Conservation (phyloP, 2,888 invertebrate species). For the Hyles lineata region DNA sequence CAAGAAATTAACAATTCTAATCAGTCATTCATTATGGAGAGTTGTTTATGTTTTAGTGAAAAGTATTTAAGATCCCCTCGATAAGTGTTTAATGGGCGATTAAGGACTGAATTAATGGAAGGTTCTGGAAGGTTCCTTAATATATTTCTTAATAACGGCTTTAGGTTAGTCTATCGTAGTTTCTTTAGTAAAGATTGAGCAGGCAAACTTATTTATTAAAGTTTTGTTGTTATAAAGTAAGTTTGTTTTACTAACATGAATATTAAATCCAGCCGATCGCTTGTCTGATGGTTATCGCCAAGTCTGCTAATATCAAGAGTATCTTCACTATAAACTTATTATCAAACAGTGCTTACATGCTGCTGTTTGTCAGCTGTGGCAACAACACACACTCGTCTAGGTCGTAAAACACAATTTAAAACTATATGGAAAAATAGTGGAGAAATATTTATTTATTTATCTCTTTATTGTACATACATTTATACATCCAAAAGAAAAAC, state of each 20-base stretch:
- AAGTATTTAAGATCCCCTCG: constrained; percentile 25
- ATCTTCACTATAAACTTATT: too few species aligned
- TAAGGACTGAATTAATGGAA: constrained; percentile 12
- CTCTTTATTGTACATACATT: too few species aligned
- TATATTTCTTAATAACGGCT: neutral
- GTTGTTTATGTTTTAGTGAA: constrained; percentile 1
- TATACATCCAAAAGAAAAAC: too few species aligned
- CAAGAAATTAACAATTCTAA: neutral
- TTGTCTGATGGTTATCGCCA: too few species aligned
- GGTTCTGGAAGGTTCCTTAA: constrained; percentile 4
- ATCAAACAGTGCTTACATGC: too few species aligned
- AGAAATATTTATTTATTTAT: too few species aligned
- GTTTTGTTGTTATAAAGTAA: neutral
- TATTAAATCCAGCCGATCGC: too few species aligned
- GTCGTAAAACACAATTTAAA: too few species aligned
- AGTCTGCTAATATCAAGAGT: too few species aligned
- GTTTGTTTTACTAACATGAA: neutral
- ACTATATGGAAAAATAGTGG: too few species aligned
- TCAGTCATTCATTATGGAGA: neutral
- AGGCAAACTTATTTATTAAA: neutral
- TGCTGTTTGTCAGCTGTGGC: too few species aligned
- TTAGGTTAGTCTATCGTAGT: neutral
- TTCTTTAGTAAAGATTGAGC: neutral
- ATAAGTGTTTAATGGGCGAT: constrained; percentile 17
- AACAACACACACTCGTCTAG: too few species aligned